Percentiles rank a stretch among this genome's conserved stretches.
phyloP scores from a whole-genome alignment of 2,888 invertebrate species.

The Matsumyia berberina region DNA sequence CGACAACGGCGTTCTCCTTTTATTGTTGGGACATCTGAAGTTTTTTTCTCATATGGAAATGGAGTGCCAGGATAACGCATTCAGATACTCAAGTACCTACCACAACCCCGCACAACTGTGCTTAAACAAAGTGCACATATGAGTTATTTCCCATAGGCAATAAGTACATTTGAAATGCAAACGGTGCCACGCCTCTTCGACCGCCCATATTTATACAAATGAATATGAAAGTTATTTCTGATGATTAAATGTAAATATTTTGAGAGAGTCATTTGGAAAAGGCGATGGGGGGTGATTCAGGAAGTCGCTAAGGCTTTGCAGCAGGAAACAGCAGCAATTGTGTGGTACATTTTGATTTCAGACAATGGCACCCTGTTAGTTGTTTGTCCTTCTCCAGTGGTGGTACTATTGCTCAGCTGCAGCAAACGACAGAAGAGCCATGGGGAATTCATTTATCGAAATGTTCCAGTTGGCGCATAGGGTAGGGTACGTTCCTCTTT shows the following conservation, averaged over 20 bases:
- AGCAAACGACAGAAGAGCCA: background rate
- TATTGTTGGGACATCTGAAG: conserved; percentile 3
- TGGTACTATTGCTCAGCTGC: conserved; percentile 14
- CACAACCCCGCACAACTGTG: conserved; percentile 6
- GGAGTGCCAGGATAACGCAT: conserved; percentile 5
- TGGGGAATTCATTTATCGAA: conserved; percentile 30
- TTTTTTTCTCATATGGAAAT: background rate
- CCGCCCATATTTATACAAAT: conserved; percentile 55
- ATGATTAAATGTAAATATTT: conserved; percentile 75
- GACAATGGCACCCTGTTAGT: conserved; percentile 38
- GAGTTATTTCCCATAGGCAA: conserved; percentile 68
- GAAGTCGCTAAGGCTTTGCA: conserved; percentile 13
- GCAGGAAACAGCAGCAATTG: background rate
- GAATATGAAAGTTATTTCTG: conserved; percentile 66
- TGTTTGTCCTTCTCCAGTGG: conserved; percentile 45
- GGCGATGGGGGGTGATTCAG: conserved; percentile 23
- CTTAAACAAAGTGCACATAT: conserved; percentile 64
- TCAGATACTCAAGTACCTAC: conserved; percentile 3
- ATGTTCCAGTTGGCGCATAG: background rate
- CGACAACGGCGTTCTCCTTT: background rate
- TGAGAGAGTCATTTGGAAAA: conserved; percentile 69
- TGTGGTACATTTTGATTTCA: conserved; percentile 46
- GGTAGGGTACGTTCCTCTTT: no score
- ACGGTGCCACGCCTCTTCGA: background rate
- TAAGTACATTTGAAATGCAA: conserved; percentile 40